phyloP scores from a whole-genome alignment of 1,140 invertebrate genomes.

The Pseudomyrmex dendroicus region DNA sequence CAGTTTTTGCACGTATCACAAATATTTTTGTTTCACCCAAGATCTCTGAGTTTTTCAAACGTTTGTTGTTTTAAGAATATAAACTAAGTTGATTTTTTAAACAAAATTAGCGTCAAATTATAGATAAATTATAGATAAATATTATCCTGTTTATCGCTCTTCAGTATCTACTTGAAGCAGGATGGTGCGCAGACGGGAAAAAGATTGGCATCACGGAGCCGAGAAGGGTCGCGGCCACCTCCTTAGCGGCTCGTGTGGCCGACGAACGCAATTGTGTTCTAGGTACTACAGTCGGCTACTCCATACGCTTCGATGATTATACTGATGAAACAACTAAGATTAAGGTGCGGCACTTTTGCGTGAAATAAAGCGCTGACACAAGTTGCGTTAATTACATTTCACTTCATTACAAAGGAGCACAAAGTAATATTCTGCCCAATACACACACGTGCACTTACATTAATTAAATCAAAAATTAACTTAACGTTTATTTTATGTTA shows the following conservation, averaged over 20 bases:
- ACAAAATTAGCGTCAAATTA: slow-evolving; percentile 68
- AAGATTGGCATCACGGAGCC: slow-evolving; percentile 96
- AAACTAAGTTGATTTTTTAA: neutral
- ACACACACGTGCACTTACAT: neutral
- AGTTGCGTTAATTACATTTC: slow-evolving; percentile 4
- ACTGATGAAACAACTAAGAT: slow-evolving; percentile 91
- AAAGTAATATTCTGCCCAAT: neutral
- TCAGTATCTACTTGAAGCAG: slow-evolving; percentile 96
- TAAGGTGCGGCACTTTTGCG: slow-evolving; percentile 87
- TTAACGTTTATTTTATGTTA: slow-evolving; percentile 2
- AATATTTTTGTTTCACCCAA: no score
- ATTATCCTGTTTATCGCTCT: neutral
- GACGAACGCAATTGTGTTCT: slow-evolving; percentile 93
- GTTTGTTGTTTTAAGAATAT: no score
- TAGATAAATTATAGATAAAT: slow-evolving; percentile 29
- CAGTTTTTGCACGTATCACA: no score
- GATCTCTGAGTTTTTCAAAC: no score
- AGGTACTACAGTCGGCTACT: slow-evolving; percentile 95
- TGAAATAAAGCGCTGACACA: neutral
- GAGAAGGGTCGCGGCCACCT: slow-evolving; percentile 94
- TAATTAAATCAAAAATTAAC: neutral
- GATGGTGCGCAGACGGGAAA: slow-evolving; percentile 91
- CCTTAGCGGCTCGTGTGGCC: slow-evolving; percentile 95
- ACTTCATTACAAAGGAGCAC: neutral
- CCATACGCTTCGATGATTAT: slow-evolving; percentile 96